phyloP scores from a whole-genome alignment of 2,888 invertebrate species.

The Mesorhabditis sp. region DNA sequence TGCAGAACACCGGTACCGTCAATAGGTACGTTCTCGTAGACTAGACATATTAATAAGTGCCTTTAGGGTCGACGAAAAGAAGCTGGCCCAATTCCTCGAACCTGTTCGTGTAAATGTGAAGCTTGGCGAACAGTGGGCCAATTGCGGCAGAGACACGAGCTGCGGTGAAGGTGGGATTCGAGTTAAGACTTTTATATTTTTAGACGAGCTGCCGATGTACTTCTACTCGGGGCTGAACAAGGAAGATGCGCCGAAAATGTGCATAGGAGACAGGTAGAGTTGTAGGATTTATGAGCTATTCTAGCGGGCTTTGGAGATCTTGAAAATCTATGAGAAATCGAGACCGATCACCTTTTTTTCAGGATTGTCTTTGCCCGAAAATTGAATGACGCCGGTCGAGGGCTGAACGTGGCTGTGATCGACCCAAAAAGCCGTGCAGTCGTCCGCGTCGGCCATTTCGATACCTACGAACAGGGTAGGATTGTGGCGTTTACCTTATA shows the following conservation, averaged over 20 bases:
- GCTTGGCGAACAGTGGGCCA: constrained; percentile 25
- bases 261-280: constrained; percentile 61
- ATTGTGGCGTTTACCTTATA: background rate
- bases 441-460: constrained; percentile 62
- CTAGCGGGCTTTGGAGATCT: background rate
- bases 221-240: constrained; percentile 61
- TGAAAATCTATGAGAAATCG: background rate
- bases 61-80: constrained; percentile 30
- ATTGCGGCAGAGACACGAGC: constrained; percentile 26
- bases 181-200: background rate
- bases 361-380: constrained; percentile 56
- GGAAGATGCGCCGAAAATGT: constrained; percentile 63
- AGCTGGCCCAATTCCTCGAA: constrained; percentile 28
- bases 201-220: constrained; percentile 27
- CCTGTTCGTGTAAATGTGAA: constrained; percentile 15
- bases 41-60: constrained; percentile 10
- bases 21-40: constrained; percentile 13
- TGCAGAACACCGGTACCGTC: background rate
- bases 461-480: constrained; percentile 63
- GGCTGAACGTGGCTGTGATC: constrained; percentile 64
- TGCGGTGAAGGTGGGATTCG: constrained; percentile 22
- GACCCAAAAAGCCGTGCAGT: constrained; percentile 61
- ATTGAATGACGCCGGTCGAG: constrained; percentile 64
- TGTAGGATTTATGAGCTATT: no score
- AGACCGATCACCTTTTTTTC: constrained; percentile 32